Evolutionary conservation across 2,888 invertebrate species (phyloP).

Genomic region (Mimas tiliae): DNA sequence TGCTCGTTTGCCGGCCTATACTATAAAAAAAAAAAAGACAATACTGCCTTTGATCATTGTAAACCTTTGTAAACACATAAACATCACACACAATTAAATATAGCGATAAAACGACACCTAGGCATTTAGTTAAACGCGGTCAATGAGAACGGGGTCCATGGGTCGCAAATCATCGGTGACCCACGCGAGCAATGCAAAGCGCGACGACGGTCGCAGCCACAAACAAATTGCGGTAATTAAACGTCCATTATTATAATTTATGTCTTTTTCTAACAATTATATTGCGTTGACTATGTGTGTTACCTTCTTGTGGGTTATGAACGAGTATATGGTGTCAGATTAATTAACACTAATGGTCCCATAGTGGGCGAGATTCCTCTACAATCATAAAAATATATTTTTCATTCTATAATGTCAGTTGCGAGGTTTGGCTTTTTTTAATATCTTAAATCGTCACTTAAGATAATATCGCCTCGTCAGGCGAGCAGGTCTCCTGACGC

Average conservation of each 20-base stretch:
- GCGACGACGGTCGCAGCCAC: slow-evolving; percentile 30
- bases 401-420: too few relatives aligned
- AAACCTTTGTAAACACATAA: too few relatives aligned
- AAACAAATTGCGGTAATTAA: slow-evolving; percentile 23
- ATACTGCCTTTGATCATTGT: too few relatives aligned
- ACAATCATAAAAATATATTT: too few relatives aligned
- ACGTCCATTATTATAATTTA: slow-evolving; percentile 14
- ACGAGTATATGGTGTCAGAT: background rate
- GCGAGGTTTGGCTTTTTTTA: too few relatives aligned
- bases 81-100: background rate
- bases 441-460: too few relatives aligned
- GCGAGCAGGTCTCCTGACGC: too few relatives aligned
- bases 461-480: too few relatives aligned
- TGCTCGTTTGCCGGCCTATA: too few relatives aligned
- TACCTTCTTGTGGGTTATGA: background rate
- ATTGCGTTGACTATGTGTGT: slow-evolving; percentile 3
- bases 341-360: too few relatives aligned
- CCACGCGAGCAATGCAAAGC: slow-evolving; percentile 29
- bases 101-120: slow-evolving; percentile 38
- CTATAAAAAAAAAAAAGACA: too few relatives aligned
- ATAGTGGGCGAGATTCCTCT: too few relatives aligned
- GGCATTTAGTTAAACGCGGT: slow-evolving; percentile 39
- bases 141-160: slow-evolving; percentile 41
- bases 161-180: slow-evolving; percentile 25
- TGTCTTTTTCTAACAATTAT: slow-evolving; percentile 15